Conservation (phyloP, 1,140 invertebrate species). For the Drosophila nigrodunni region DNA sequence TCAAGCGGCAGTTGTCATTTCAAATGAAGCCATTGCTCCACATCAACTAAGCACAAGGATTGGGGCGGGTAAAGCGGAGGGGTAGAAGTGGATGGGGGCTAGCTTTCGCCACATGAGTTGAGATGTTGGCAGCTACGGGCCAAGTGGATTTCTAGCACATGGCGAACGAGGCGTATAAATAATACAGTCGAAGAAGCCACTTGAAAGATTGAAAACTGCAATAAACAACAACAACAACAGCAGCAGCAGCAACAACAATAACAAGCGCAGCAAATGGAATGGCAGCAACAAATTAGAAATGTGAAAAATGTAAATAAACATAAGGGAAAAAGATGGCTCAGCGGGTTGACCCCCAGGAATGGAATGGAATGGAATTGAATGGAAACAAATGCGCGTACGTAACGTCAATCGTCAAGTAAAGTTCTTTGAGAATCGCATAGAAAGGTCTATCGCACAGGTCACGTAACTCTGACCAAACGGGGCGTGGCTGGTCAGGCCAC, state of each 20-base stretch:
- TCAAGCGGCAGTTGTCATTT: slow-evolving; percentile 74
- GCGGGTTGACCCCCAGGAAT: slow-evolving; percentile 21
- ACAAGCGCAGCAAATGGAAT: not conserved
- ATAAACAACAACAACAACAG: slow-evolving; percentile 49
- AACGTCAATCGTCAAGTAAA: slow-evolving; percentile 8
- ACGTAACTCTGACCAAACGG: slow-evolving; percentile 24
- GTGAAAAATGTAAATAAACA: slow-evolving; percentile 50
- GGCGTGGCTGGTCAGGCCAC: slow-evolving; percentile 26
- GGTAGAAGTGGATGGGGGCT: not conserved
- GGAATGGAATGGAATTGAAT: slow-evolving; percentile 17
- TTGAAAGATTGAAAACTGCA: slow-evolving; percentile 70
- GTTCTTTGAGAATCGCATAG: slow-evolving; percentile 24
- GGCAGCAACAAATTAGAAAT: slow-evolving; percentile 45
- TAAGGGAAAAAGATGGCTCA: slow-evolving; percentile 31
- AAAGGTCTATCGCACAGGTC: slow-evolving; percentile 30
- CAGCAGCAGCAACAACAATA: slow-evolving; percentile 17
- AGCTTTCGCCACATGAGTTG: slow-evolving; percentile 60
- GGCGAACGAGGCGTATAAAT: slow-evolving; percentile 72
- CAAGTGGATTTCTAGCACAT: slow-evolving; percentile 77
- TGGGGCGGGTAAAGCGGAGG: not conserved
- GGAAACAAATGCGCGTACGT: slow-evolving; percentile 26
- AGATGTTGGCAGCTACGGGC: slow-evolving; percentile 40
- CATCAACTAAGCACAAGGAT: slow-evolving; percentile 32
- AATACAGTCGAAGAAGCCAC: slow-evolving; percentile 66
- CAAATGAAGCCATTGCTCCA: slow-evolving; percentile 79